Base-by-base conservation (phyloP, 2,888 invertebrate species). In the Ametastegia equiseti region DNA sequence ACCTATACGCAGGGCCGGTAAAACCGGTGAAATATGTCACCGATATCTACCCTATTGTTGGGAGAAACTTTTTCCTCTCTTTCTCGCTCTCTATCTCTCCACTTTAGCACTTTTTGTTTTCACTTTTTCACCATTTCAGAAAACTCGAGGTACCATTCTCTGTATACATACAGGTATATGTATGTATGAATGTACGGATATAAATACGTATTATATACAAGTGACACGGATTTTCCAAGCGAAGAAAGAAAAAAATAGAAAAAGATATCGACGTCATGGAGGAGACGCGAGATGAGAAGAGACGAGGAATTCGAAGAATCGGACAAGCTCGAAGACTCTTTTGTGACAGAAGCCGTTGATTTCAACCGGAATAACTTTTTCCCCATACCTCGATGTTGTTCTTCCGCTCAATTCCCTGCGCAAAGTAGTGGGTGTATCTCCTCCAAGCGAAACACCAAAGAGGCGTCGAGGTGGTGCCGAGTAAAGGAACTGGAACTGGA, bases 401-500 rank as follows among this genome's bases (percentile, higher is more conserved):
- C 19, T 67, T 27, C 19, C 65, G 39, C 65, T 67, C 27, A 7
- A 67, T 67, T 39, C 36, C 39, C 19, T 39, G 11, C 23, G 11
- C 11, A 7, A 19, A 15, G 39, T 27, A 30, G n/a, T n/a, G n/a
- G n/a, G n/a, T 30, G 15, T 6, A 65, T 65, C 63, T 67, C 65
- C 39, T 39, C 39, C 39, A 67, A 39, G 9, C 75, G 69, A 80
- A 81, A 83, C 83, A 78, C 86, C 84, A 83, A 88, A 88, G n/a
- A n/a, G 65, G 88, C 89, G 88, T 89, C 86, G 89, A 86, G 88
- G 88, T 85, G 86, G 84, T 84, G 84, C 65, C 45, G 42, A n/a
- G 19, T 7, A 71, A 23, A 39, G 19, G 69, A 71, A 67, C 27
- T 39, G 63, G 63, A 71, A 65, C 63, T 47, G 79, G 63, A 27